These are phyloP conservation scores for Chaitophorus viminalis DNA, from an alignment of 2,888 invertebrate genomes.

Conservation along the genomic window DNA sequence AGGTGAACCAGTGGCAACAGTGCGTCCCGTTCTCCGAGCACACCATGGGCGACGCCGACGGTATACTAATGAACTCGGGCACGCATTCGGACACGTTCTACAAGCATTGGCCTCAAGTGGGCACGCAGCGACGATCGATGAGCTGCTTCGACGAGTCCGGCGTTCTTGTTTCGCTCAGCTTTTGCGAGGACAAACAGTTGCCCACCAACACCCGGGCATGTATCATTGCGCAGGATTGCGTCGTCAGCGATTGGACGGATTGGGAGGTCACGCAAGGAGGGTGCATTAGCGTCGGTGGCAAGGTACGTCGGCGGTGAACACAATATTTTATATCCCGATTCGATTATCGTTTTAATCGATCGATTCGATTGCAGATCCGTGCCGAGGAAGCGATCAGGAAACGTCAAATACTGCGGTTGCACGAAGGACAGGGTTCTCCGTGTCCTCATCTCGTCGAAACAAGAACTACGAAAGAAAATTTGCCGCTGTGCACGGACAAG, in stretches of 20 bases:
- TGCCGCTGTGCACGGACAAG: constrained; percentile 67
- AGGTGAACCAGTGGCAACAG: constrained; percentile 65
- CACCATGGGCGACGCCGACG: constrained; percentile 19
- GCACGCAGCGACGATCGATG: constrained; percentile 65
- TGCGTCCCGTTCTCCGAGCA: constrained; percentile 63
- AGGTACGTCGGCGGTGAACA: constrained; percentile 64
- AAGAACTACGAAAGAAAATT: constrained; percentile 66
- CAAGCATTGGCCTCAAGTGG: constrained; percentile 66
- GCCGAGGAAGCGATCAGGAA: constrained; percentile 67
- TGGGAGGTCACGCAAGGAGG: constrained; percentile 72
- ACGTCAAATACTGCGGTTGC: constrained; percentile 66
- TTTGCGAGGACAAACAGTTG: constrained; percentile 60
- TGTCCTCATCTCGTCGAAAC: constrained; percentile 67
- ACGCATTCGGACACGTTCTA: constrained; percentile 65
- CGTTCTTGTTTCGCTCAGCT: constrained; percentile 46
- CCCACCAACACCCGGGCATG: constrained; percentile 68
- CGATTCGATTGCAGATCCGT: constrained; percentile 65
- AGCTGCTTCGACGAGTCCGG: constrained; percentile 64
- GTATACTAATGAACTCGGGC: constrained; percentile 41
- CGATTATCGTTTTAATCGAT: neutral
- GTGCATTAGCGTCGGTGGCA: constrained; percentile 67
- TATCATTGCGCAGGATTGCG: constrained; percentile 71
- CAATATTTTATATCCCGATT: neutral
- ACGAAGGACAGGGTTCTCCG: constrained; percentile 67
- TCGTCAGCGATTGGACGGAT: constrained; percentile 72